Conservation (phyloP, 2,888 invertebrate species). For the Eristalis pertinax region DNA sequence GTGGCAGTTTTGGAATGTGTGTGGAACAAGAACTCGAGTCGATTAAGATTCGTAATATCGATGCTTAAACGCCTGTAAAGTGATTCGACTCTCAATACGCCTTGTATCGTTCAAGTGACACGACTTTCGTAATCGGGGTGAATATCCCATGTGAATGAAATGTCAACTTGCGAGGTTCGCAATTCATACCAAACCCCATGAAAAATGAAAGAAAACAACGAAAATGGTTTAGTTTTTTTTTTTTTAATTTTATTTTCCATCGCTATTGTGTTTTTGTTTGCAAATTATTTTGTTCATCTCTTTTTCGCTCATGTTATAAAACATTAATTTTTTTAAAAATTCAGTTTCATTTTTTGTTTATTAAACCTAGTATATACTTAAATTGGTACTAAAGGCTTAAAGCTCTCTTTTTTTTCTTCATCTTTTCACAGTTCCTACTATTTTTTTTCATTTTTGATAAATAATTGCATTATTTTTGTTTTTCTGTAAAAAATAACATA, state of each 20-base stretch:
- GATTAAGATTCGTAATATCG: no score
- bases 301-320: constrained; percentile 66
- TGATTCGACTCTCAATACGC: no score
- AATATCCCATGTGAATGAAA: no score
- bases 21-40: no score
- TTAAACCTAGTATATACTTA: constrained; percentile 50
- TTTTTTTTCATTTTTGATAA: constrained; percentile 23
- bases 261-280: constrained; percentile 49
- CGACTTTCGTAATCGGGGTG: no score
- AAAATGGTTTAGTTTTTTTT: constrained; percentile 29
- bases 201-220: constrained; percentile 6
- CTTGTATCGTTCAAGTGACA: no score
- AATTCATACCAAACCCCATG: background rate
- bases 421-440: constrained; percentile 5
- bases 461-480: constrained; percentile 22
- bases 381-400: constrained; percentile 69
- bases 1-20: no score
- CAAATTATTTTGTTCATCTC: constrained; percentile 63
- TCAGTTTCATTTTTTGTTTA: constrained; percentile 45
- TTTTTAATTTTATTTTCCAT: constrained; percentile 73
- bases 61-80: no score
- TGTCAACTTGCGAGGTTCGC: no score
- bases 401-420: constrained; percentile 55
- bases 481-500: constrained; percentile 39
- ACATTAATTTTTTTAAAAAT: constrained; percentile 43